Percentiles rank a stretch among this genome's conserved stretches.
These are phyloP conservation scores for Stercorarius parasiticus DNA, from an alignment of 2,113 vertebrate species.

Conservation along the genomic window DNA sequence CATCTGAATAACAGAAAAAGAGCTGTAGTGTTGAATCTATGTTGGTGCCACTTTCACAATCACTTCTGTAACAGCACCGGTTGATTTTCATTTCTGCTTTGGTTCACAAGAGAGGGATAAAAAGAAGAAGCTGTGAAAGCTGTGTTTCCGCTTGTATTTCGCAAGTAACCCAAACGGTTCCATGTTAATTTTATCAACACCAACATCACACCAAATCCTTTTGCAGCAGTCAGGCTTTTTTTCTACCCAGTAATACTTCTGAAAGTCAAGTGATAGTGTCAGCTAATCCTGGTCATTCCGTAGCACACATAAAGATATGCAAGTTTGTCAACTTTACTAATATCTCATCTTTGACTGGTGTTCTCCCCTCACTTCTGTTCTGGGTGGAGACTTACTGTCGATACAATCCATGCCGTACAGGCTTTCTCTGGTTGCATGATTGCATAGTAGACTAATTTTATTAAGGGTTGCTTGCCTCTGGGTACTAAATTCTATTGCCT, in stretches of 20 bases:
- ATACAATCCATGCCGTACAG: fast-evolving
- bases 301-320: neutral
- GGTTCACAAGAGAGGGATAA: neutral
- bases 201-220: neutral
- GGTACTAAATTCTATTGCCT: neutral
- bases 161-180: neutral
- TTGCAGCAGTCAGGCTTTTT: neutral
- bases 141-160: neutral
- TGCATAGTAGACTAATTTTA: neutral
- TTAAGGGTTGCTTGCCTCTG: neutral
- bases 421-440: neutral
- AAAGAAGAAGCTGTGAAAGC: neutral
- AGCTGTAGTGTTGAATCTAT: neutral
- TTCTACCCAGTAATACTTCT: neutral
- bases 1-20: neutral
- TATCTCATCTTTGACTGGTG: neutral
- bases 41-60: neutral
- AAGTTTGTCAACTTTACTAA: neutral
- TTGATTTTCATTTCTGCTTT: neutral
- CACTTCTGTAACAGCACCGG: neutral
- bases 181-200: neutral
- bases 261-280: neutral
- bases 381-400: neutral
- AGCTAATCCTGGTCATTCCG: neutral
- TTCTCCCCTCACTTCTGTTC: neutral